A percentile compares a stretch with the other conserved stretches of the same genome.
phyloP scores from a whole-genome alignment of 2,888 invertebrate species.

The Margaritifera margaritifera region DNA sequence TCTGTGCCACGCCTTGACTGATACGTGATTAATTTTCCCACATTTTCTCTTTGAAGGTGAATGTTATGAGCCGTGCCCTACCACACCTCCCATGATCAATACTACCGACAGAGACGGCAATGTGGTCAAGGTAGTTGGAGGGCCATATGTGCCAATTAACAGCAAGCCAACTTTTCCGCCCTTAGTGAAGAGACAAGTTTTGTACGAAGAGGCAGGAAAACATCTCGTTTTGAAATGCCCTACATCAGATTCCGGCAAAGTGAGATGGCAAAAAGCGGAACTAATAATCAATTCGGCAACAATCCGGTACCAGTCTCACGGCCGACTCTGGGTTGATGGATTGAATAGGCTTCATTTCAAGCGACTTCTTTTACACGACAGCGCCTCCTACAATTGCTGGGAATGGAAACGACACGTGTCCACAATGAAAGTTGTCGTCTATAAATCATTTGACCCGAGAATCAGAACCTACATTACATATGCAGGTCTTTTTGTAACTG shows the following conservation, averaged over 20 bases:
- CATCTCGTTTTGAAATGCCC: slow-evolving; percentile 63
- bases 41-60: slow-evolving; percentile 17
- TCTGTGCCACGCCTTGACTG: no score
- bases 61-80: slow-evolving; percentile 53
- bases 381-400: slow-evolving; percentile 77
- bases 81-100: slow-evolving; percentile 56
- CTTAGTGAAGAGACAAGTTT: slow-evolving; percentile 53
- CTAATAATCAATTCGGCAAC: slow-evolving; percentile 74
- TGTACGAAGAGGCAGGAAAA: slow-evolving; percentile 53
- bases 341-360: slow-evolving; percentile 78
- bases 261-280: slow-evolving; percentile 65
- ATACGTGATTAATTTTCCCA: no score
- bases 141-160: slow-evolving; percentile 64
- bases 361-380: slow-evolving; percentile 76
- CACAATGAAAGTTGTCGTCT: slow-evolving; percentile 78
- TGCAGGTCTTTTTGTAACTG: slow-evolving; percentile 48
- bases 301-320: slow-evolving; percentile 75
- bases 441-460: slow-evolving; percentile 72
- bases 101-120: slow-evolving; percentile 76
- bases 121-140: slow-evolving; percentile 76
- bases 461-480: slow-evolving; percentile 57
- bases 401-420: slow-evolving; percentile 78
- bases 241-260: slow-evolving; percentile 20
- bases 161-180: slow-evolving; percentile 48
- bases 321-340: slow-evolving; percentile 77